Conservation (phyloP, 2,797 vertebrate genomes). For the Heliangelus exortis region DNA sequence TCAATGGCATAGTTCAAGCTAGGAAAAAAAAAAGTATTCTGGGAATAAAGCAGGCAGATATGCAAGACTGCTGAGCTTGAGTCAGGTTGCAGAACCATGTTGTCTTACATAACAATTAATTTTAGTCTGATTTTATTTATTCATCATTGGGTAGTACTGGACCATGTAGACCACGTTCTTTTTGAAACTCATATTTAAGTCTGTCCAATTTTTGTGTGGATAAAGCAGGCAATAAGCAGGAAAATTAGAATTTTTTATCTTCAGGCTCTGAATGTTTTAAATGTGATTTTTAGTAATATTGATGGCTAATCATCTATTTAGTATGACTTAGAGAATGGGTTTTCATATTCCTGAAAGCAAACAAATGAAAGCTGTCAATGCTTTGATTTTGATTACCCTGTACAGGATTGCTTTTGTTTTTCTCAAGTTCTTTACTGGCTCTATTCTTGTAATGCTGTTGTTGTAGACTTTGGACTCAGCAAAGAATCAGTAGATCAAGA, state of each 20-base stretch:
- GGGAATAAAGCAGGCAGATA: neutral
- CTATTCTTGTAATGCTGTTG: constrained; percentile 69
- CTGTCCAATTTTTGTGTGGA: neutral
- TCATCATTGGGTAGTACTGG: neutral
- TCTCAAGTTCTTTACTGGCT: constrained; percentile 55
- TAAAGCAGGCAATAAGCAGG: neutral
- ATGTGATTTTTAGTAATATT: neutral
- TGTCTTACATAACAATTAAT: constrained; percentile 13
- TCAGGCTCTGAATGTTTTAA: neutral
- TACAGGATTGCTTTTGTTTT: neutral
- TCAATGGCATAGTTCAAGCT: neutral
- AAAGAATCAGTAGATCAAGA: constrained; percentile 99
- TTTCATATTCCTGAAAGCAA: neutral
- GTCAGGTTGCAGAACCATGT: neutral
- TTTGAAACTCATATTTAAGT: neutral
- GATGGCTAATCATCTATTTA: neutral
- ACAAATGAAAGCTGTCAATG: neutral
- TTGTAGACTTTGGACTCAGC: constrained; percentile 96
- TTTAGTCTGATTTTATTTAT: constrained; percentile 39
- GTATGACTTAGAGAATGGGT: neutral
- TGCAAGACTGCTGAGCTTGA: neutral
- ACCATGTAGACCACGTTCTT: neutral
- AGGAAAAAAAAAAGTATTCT: neutral
- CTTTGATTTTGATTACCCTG: neutral
- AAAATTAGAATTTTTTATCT: neutral